These are phyloP conservation scores for Sylvia borin DNA, from an alignment of 2,797 vertebrate species.

Conservation along the genomic window DNA sequence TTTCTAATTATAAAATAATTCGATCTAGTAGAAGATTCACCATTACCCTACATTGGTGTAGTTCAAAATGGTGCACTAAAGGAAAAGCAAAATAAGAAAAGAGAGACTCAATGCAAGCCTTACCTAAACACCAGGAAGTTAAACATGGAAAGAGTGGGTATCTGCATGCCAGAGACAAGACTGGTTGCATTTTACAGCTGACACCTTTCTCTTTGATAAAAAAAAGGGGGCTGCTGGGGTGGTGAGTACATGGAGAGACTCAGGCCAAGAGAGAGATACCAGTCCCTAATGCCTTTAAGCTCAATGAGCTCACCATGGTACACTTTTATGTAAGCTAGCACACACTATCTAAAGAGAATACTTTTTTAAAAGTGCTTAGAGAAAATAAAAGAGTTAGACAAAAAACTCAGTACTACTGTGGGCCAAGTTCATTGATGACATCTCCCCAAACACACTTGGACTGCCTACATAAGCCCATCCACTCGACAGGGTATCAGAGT, in stretches of 20 bases:
- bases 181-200: background rate
- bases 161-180: background rate
- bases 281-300: background rate
- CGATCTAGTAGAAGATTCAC: background rate
- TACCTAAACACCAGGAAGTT: background rate
- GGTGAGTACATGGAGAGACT: background rate
- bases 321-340: background rate
- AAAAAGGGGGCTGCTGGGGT: background rate
- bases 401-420: background rate
- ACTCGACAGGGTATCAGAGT: background rate
- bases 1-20: background rate
- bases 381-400: background rate
- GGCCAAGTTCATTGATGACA: background rate
- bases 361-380: background rate
- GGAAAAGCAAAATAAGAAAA: background rate
- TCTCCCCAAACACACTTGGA: background rate
- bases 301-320: background rate
- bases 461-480: background rate
- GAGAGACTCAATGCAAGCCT: background rate
- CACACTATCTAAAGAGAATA: background rate
- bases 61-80: background rate
- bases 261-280: background rate
- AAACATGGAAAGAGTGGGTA: background rate
- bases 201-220: background rate
- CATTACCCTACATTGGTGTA: background rate